Conservation (phyloP, 1,140 invertebrate species). For the Drosophila busckii region DNA sequence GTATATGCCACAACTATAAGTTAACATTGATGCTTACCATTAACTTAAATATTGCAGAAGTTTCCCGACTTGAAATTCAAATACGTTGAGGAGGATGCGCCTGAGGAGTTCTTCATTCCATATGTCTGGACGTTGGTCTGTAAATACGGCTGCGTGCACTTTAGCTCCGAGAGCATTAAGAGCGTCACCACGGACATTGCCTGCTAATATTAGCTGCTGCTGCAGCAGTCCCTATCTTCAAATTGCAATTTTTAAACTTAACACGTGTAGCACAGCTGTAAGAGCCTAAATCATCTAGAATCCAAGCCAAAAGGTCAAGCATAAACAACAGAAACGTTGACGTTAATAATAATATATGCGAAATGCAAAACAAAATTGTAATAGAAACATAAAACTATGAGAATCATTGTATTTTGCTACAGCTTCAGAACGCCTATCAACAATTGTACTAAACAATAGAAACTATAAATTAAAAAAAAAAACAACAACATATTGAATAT, state of each 20-base stretch:
- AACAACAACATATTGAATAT: constrained; percentile 31
- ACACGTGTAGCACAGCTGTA: constrained; percentile 15
- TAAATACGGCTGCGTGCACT: constrained; percentile 89
- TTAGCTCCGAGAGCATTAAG: constrained; percentile 84
- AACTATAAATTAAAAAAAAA: background rate
- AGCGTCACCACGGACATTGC: constrained; percentile 71
- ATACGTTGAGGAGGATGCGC: constrained; percentile 99
- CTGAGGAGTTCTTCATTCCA: constrained; percentile 99
- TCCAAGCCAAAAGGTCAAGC: constrained; percentile 48
- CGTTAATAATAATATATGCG: constrained; percentile 18
- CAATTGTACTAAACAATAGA: constrained; percentile 19
- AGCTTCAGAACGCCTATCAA: constrained; percentile 13
- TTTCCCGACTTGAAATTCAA: constrained; percentile 99
- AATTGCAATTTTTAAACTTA: too few species aligned
- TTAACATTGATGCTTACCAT: background rate
- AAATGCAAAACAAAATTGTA: constrained; percentile 8
- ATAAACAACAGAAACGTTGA: constrained; percentile 25
- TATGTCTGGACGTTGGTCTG: constrained; percentile 98
- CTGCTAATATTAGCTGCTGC: constrained; percentile 70
- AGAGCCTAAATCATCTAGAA: constrained; percentile 27
- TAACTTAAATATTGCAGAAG: constrained; percentile 85
- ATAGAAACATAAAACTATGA: constrained; percentile 28
- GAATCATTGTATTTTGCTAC: constrained; percentile 45
- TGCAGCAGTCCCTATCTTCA: too few species aligned
- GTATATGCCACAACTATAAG: background rate